These are phyloP conservation scores for Anastrepha obliqua DNA, from an alignment of 1,140 invertebrate species.

Conservation along the genomic window DNA sequence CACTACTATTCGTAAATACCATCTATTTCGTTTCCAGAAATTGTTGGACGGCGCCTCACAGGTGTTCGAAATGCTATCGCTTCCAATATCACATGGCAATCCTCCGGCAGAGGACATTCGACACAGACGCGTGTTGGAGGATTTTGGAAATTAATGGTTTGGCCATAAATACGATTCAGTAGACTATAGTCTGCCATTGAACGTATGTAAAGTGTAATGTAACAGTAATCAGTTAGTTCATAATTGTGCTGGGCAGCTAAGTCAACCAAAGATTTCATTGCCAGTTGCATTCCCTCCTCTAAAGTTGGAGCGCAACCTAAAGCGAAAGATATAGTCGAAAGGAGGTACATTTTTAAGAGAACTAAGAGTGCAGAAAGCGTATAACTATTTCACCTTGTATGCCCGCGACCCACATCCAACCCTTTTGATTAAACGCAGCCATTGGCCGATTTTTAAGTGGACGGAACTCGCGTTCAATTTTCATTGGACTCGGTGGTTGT, in stretches of 20 bases:
- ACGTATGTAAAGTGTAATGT: conserved; percentile 87
- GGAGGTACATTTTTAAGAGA: background rate
- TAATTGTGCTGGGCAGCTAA: conserved; percentile 76
- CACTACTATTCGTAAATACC: background rate
- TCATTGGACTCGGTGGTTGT: conserved; percentile 71
- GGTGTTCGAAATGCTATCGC: conserved; percentile 80
- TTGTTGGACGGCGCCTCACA: conserved; percentile 53
- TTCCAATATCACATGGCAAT: conserved; percentile 86
- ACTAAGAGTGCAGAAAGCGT: background rate
- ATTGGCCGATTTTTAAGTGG: conserved; percentile 74
- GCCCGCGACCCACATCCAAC: conserved; percentile 89
- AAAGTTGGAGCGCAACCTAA: conserved; percentile 65
- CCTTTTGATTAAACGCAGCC: conserved; percentile 80
- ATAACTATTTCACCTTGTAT: conserved; percentile 77
- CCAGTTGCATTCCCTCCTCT: conserved; percentile 67
- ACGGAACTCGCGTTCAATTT: conserved; percentile 72
- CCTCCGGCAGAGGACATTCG: conserved; percentile 83
- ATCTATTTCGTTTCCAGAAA: conserved; percentile 52
- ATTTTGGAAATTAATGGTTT: conserved; percentile 85
- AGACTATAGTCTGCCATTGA: conserved; percentile 86
- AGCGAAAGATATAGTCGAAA: background rate
- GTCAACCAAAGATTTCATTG: conserved; percentile 63
- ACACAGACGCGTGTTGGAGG: conserved; percentile 93
- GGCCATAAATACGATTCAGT: conserved; percentile 87
- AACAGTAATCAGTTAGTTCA: conserved; percentile 82